Evolutionary conservation across 1,140 invertebrate species (phyloP), one percentile per base, ranked within the genome.

Genomic region (Drosophila varians): DNA sequence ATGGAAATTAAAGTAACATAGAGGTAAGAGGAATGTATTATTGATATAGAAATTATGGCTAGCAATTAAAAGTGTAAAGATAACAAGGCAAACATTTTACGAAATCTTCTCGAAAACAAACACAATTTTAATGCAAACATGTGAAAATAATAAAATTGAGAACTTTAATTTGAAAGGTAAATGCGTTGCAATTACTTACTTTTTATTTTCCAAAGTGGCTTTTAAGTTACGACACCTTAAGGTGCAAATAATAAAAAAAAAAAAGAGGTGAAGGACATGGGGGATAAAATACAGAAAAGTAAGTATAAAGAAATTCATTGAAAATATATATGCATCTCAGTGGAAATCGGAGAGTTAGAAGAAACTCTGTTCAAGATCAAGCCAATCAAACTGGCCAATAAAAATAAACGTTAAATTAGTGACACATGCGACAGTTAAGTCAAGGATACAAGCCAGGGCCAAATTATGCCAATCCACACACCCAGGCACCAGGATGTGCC

Each of bases 391-490:
- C 42, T 42, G 34, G 47, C 11, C 68, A 65, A 77, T 86, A 87
- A 80, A 82, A 76, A 66, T 87, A 77, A 86, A 69, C 62, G 73
- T 87, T 55, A 77, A 87, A 77, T 86, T 77, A 87, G 80, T 87
- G 73, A 66, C 45, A 77, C 80, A 74, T 71, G 77, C 57, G 52
- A 51, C 77, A 73, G 60, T 82, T 58, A 73, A 64, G 49, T 42
- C 51, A n/a, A n/a, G 16, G 62, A 31, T 43, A 34, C 62, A 52
- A 73, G 62, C 23, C 47, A 72, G 46, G 38, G 19, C 76, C 40
- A 75, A 78, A 79, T 77, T 77, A 83, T 61, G 60, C 57, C 9
- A 9, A 52, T 23, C 31, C 40, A 40, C 12, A 28, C 12, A 28
- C 19, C 12, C 23, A 9, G 4, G 6, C n/a, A n/a, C n/a, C n/a